phyloP scores from a whole-genome alignment of 2,888 invertebrate genomes.

The Tinea pellionella region DNA sequence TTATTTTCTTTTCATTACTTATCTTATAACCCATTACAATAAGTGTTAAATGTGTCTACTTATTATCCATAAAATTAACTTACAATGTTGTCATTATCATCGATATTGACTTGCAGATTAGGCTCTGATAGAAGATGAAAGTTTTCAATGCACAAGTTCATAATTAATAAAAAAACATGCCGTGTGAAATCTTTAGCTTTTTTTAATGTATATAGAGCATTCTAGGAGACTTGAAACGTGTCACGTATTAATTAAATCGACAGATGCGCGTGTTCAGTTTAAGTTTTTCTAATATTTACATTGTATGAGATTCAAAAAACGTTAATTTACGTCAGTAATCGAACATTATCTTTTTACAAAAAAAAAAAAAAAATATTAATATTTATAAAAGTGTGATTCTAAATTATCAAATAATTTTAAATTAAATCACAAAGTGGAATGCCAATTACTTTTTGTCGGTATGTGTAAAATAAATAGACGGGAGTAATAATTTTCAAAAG shows the following conservation, averaged over 20 bases:
- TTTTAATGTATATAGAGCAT: slow-evolving; percentile 23
- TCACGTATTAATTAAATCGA: background rate
- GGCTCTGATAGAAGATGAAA: slow-evolving; percentile 47
- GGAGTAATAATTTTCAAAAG: background rate
- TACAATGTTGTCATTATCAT: background rate
- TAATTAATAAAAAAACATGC: slow-evolving; percentile 45
- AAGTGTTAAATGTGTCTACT: background rate
- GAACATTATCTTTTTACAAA: too few species aligned
- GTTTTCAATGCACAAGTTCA: slow-evolving; percentile 31
- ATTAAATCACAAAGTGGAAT: too few species aligned
- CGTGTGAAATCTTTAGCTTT: slow-evolving; percentile 42
- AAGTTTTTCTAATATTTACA: background rate
- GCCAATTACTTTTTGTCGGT: too few species aligned
- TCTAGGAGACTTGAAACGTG: background rate
- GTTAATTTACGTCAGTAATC: too few species aligned
- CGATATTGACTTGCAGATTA: slow-evolving; percentile 33
- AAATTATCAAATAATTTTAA: too few species aligned
- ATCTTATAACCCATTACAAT: background rate
- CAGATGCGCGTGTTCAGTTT: background rate
- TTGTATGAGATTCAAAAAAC: background rate
- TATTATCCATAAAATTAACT: background rate
- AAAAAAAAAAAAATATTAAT: too few species aligned
- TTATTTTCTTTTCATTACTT: too few species aligned
- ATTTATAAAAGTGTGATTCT: too few species aligned
- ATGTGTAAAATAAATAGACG: too few species aligned